These are phyloP conservation scores for Atractosteus spatula DNA, from an alignment of 2,113 vertebrate genomes.

Conservation along the genomic window DNA sequence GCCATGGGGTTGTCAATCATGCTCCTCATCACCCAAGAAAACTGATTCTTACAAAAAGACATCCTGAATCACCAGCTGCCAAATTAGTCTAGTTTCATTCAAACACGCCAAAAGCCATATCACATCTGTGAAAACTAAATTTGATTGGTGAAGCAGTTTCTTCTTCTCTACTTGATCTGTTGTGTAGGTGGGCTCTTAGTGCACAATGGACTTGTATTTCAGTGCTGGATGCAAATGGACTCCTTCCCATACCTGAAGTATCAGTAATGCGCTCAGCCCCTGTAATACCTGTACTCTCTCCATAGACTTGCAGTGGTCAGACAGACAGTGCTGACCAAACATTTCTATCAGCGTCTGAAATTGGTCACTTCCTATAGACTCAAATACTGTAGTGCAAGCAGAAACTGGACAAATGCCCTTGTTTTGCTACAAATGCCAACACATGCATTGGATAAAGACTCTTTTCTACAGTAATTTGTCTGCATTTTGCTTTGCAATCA, in stretches of 20 bases:
- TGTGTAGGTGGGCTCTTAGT: no score
- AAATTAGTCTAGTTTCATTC: not conserved
- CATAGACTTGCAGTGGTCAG: constrained; percentile 3
- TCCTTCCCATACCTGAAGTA: no score
- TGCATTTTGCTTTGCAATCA: not conserved
- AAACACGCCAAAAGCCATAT: not conserved
- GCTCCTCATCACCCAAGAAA: not conserved
- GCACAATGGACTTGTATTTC: not conserved
- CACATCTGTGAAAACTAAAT: no score
- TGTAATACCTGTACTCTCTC: not conserved
- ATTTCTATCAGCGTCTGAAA: constrained; percentile 12
- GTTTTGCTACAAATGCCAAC: not conserved
- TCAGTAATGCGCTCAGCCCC: not conserved
- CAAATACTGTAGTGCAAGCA: not conserved
- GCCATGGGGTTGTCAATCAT: not conserved
- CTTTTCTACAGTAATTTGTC: not conserved
- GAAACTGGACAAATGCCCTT: not conserved
- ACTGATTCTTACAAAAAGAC: not conserved
- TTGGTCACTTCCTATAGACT: constrained; percentile 7
- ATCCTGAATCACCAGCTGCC: not conserved
- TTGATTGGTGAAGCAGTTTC: not conserved
- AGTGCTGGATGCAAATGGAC: no score
- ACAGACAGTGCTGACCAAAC: not conserved
- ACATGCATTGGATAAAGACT: not conserved
- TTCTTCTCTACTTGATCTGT: not conserved